Base-by-base conservation (phyloP, 2,888 invertebrate species). In the Andrena marginata region DNA sequence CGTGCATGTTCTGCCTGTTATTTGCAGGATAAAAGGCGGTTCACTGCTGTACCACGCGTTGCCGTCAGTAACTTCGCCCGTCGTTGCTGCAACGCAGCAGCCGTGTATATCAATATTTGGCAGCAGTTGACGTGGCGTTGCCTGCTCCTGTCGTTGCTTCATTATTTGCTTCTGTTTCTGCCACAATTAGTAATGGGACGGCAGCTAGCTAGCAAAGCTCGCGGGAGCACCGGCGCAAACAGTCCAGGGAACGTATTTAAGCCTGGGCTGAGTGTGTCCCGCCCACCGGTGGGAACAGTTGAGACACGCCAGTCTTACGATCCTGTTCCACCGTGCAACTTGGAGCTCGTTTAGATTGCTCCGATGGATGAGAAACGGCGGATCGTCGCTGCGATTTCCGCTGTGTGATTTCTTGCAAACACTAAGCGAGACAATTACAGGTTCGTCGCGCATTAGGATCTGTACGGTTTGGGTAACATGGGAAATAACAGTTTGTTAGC, bases 91-190 rank as follows among this genome's bases (percentile, higher is more conserved):
- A 73, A 70, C 67, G 48, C 69, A 71, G 63, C 71, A 77, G 85
- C 70, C 54, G 59, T 81, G 67, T 68, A 81, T 70, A 84, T 85
- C 85, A 85, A 85, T 85, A 85, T 85, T 85, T 85, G 85, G 77
- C 81, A 64, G 73, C 70, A 62, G 85, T 77, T 72, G 85, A 85
- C 77, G 73, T 59, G 73, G 63, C 56, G 33, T 62, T 81, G 23
- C 65, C 73, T 77, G 60, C 73, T 77, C 54, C 65, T 70, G 67
- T 80, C 72, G 73, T 76, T 80, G 60, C 72, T 85, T 81, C 85
- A 77, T 85, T 81, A 85, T 85, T 85, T 85, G 77, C 77, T 65
- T 69, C 59, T 70, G 77, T 81, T 81, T 73, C 77, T 69, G 67
- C 68, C 77, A 67, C 80, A 85, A 84, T 85, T 80, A 80, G 80